Evolutionary conservation across 2,888 invertebrate species (phyloP).

Genomic region (Catonia carolina): DNA sequence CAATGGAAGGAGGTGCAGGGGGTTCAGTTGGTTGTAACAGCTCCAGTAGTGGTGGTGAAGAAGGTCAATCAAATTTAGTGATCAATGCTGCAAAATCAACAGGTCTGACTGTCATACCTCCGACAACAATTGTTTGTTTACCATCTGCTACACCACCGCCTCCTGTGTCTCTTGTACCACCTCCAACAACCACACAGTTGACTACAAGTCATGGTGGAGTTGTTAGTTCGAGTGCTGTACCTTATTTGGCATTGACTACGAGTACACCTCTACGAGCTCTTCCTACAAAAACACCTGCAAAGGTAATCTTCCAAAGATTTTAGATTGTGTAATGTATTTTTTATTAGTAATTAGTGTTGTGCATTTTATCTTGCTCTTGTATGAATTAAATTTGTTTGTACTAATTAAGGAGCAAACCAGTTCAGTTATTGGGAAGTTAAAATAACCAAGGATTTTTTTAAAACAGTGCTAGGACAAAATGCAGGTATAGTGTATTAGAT

Average conservation of each 20-base stretch:
- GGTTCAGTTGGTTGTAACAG: conserved; percentile 30
- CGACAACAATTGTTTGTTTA: conserved; percentile 49
- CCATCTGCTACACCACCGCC: conserved; percentile 38
- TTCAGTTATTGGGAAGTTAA: too few species aligned
- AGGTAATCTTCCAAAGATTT: too few species aligned
- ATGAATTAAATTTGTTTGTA: too few species aligned
- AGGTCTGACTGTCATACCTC: conserved; percentile 45
- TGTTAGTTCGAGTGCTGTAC: conserved; percentile 47
- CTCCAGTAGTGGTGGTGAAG: background rate
- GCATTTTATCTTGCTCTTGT: too few species aligned
- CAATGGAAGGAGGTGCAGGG: conserved; percentile 42
- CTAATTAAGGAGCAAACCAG: too few species aligned
- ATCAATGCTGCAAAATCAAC: background rate
- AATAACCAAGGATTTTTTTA: too few species aligned
- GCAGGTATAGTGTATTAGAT: too few species aligned
- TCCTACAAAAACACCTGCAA: conserved; percentile 36
- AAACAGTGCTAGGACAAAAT: too few species aligned
- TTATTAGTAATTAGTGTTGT: too few species aligned
- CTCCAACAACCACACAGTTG: conserved; percentile 22
- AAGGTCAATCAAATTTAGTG: background rate
- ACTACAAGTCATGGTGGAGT: conserved; percentile 30
- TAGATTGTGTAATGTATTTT: too few species aligned
- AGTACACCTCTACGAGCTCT: conserved; percentile 48
- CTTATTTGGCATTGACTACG: conserved; percentile 47
- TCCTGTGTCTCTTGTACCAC: conserved; percentile 23